Base-by-base conservation (phyloP, 2,797 vertebrate species). In the Rhodeus uyekii region DNA sequence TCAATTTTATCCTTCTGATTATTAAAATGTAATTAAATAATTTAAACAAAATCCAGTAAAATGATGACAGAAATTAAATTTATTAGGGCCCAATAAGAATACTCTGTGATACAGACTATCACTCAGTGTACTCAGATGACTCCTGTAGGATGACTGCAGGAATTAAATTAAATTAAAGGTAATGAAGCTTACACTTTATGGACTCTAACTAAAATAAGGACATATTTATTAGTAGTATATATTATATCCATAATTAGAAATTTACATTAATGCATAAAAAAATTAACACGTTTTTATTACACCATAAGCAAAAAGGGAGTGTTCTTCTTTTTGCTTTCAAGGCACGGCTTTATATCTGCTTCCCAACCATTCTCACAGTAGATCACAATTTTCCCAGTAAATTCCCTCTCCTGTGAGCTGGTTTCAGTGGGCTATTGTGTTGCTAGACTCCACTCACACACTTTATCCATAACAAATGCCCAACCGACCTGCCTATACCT, bases 401-500 rank as follows among this genome's bases (percentile, higher is more conserved):
- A 64, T 64, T 64, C 75, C 32, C 42, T 48, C 42, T 64, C 19
- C 42, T 34, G 19, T 36, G 39, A 36, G 75, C 39, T 64, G 27
- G 75, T 63, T 39, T 77, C 75, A 44, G 38, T 32, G 74, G 74
- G 55, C 38, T 76, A 61, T 76, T 76, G 53, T 76, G 55, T 61
- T 76, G 55, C 75, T 48, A 77, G 58, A 77, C 58, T 71, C 50
- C 36, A 76, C 36, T 69, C 78, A 69, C 65, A 79, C 78, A 61
- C 38, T 58, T 9, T 36, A 44, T 60, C 78, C 67, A 44, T 34
- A 58, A 60, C 65, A 86, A 68, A 68, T 80, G 77, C 72, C 63
- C 58, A 60, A 71, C 72, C 65, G 16, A 80, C 60, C 42, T 36
- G 39, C 60, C 75, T 64, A 64, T 77, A 77, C 60, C 27, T 63